Percentiles rank a stretch among this genome's conserved stretches.
Evolutionary conservation across 2,113 vertebrate genomes (phyloP).

Genomic region (Muscicapa adusta): DNA sequence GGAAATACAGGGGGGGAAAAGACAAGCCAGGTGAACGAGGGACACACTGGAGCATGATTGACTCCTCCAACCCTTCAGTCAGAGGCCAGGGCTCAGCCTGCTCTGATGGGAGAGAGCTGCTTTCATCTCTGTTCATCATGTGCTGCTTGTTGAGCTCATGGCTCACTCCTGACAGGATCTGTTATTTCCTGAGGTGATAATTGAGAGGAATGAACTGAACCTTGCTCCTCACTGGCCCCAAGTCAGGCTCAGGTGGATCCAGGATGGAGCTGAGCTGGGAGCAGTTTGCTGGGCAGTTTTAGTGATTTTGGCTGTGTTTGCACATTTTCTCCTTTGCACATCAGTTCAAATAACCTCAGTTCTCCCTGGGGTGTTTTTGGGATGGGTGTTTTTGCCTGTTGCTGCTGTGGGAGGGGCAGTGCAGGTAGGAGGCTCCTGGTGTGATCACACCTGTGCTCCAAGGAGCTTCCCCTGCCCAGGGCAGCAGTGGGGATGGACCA

Average conservation of each 20-base stretch:
- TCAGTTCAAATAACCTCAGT: background rate
- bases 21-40: background rate
- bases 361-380: background rate
- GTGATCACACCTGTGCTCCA: background rate
- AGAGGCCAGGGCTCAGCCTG: background rate
- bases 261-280: background rate
- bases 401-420: background rate
- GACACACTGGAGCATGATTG: background rate
- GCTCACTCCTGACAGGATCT: background rate
- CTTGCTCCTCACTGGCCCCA: rapidly evolving
- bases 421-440: background rate
- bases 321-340: background rate
- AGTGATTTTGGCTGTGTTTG: background rate
- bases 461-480: background rate
- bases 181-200: background rate
- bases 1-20: rapidly evolving
- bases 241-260: background rate
- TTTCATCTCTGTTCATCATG: rapidly evolving
- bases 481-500: rapidly evolving
- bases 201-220: background rate
- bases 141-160: background rate
- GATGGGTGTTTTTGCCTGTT: rapidly evolving
- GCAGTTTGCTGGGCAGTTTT: background rate
- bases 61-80: background rate
- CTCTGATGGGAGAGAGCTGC: background rate